Conservation (phyloP, 2,797 vertebrate species). For the Triplophysa bombifrons region DNA sequence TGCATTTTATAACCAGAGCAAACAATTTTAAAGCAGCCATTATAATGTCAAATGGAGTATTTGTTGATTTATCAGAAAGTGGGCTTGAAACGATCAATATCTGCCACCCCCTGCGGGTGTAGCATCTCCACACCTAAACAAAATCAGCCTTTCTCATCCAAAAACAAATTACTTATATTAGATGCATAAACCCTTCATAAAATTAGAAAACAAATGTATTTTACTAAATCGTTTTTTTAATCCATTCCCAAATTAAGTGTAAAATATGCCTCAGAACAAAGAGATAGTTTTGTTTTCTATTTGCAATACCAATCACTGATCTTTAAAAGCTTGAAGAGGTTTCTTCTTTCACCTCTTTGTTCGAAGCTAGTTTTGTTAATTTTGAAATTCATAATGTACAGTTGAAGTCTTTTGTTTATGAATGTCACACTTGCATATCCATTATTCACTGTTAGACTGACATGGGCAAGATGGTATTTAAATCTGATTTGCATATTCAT, state of each 20-base stretch:
- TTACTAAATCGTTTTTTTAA: neutral
- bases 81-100: constrained; percentile 6
- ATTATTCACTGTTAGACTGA: constrained; percentile 44
- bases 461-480: constrained; percentile 46
- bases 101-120: neutral
- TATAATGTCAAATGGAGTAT: neutral
- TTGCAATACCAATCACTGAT: neutral
- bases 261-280: neutral
- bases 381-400: constrained; percentile 29
- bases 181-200: neutral
- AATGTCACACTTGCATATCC: constrained; percentile 41
- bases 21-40: neutral
- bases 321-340: neutral
- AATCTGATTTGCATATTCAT: constrained; percentile 37
- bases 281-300: neutral
- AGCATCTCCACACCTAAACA: neutral
- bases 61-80: neutral
- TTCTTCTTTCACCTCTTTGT: constrained; percentile 32
- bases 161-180: neutral
- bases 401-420: constrained; percentile 44
- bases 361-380: constrained; percentile 35
- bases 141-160: neutral
- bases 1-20: neutral
- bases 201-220: neutral
- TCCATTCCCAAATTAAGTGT: constrained; percentile 1